These are phyloP conservation scores for Ochotona princeps DNA, from an alignment of 2,113 vertebrate genomes.

Conservation along the genomic window DNA sequence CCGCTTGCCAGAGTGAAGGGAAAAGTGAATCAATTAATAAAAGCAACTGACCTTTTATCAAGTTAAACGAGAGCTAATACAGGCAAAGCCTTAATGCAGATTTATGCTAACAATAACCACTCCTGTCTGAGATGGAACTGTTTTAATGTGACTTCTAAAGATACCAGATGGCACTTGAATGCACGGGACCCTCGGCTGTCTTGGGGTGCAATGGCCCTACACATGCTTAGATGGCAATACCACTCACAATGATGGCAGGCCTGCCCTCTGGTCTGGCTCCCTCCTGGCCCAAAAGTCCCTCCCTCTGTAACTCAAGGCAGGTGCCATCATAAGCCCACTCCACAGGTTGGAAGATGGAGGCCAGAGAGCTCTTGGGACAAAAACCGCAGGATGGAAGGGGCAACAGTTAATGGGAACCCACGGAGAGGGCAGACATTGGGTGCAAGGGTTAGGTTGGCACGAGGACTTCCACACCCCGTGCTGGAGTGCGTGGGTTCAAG, in stretches of 20 bases:
- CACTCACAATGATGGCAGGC: no score
- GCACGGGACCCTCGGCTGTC: conserved; percentile 69
- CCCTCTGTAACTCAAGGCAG: background rate
- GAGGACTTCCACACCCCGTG: no score
- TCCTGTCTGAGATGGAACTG: conserved; percentile 74
- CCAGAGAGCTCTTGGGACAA: no score
- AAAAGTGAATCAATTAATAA: conserved; percentile 80
- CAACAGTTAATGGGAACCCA: no score
- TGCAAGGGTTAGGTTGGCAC: no score
- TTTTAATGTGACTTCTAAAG: conserved; percentile 81
- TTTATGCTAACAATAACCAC: conserved; percentile 75
- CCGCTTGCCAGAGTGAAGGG: conserved; percentile 1
- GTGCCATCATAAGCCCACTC: no score
- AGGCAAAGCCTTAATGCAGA: conserved; percentile 79
- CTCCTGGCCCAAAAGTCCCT: fast-evolving
- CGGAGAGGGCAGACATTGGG: fast-evolving
- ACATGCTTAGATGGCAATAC: no score
- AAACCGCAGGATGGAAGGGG: fast-evolving
- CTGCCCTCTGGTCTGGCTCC: no score
- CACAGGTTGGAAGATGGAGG: no score
- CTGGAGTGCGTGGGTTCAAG: no score
- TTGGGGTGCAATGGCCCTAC: background rate
- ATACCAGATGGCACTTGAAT: conserved; percentile 84
- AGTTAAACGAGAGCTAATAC: conserved; percentile 85
- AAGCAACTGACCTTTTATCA: conserved; percentile 83